Evolutionary conservation across 2,797 vertebrate genomes (phyloP), one percentile per base, ranked within the genome.

Genomic region (Ctenopoma multispine): DNA sequence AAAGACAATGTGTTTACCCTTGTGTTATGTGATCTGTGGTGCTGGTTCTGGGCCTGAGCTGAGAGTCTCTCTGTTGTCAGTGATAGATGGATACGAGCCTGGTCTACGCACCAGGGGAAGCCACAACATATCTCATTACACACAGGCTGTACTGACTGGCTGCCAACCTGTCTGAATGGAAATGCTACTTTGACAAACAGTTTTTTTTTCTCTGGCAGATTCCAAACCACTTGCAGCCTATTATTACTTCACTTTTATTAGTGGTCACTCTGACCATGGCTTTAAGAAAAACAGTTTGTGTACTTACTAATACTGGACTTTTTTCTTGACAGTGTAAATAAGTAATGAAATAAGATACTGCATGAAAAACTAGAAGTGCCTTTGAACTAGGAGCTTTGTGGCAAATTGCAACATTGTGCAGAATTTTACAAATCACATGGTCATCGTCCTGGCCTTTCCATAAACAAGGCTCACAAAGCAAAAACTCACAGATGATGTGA

Each of bases 101-200:
- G 68, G 66, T 75, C 72, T 75, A 48, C 60, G 21, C 81, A 73
- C 80, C 78, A 78, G 84, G 85, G 85, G 77, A 92, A 87, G 69
- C 77, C 85, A 69, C 79, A 85, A 67, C 82, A 71, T 85, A 84
- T 94, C 89, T 64, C 61, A 78, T 93, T 94, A 83, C 90, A 85
- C 80, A 53, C 75, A 80, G 64, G 75, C 81, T 73, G 65, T 56
- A 40, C 78, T 67, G 83, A 82, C 83, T 85, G 90, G 81, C 90
- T 85, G 86, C 88, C 92, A 91, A 83, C 54, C 66, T 13, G 81
- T 87, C 90, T 87, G 89, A 81, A 46, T 84, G 82, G 84, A 89
- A 89, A 86, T n/a, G 36, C 75, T 56, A 47, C 72, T 7, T 55
- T 83, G 75, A 86, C 84, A 87, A 79, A 76, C 69, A 79, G 75